These are phyloP conservation scores for Saguinus oedipus DNA, from an alignment of 2,797 vertebrate genomes.

Conservation along the genomic window DNA sequence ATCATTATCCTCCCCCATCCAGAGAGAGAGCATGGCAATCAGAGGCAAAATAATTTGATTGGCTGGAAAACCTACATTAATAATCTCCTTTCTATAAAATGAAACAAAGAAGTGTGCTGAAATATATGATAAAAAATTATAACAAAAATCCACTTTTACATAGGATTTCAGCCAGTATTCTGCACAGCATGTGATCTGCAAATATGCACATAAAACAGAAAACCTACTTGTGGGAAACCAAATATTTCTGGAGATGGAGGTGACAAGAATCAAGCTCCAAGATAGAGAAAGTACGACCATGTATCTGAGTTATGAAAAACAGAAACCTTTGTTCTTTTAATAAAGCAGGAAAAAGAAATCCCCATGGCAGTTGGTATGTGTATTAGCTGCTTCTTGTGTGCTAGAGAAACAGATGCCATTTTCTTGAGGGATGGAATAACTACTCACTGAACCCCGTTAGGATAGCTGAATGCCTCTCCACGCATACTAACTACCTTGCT, in stretches of 20 bases:
- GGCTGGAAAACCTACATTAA: neutral
- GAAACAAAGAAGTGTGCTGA: neutral
- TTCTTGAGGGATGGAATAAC: neutral
- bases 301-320: neutral
- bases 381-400: neutral
- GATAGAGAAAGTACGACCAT: neutral
- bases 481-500: conserved; percentile 60
- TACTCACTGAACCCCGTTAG: conserved; percentile 2
- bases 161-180: neutral
- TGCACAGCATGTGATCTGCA: neutral
- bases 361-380: neutral
- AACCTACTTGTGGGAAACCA: neutral
- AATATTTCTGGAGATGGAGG: neutral
- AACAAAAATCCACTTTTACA: neutral
- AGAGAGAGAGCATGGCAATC: neutral
- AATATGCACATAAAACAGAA: neutral
- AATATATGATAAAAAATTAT: neutral
- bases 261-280: neutral
- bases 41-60: neutral
- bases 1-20: neutral
- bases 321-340: conserved; percentile 27
- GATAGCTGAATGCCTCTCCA: neutral
- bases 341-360: neutral
- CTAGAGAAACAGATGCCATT: conserved; percentile 29
- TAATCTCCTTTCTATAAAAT: neutral